These are phyloP conservation scores for Stichodactyla mertensii DNA, from an alignment of 64 coral and sea anemone species.

Conservation along the genomic window DNA sequence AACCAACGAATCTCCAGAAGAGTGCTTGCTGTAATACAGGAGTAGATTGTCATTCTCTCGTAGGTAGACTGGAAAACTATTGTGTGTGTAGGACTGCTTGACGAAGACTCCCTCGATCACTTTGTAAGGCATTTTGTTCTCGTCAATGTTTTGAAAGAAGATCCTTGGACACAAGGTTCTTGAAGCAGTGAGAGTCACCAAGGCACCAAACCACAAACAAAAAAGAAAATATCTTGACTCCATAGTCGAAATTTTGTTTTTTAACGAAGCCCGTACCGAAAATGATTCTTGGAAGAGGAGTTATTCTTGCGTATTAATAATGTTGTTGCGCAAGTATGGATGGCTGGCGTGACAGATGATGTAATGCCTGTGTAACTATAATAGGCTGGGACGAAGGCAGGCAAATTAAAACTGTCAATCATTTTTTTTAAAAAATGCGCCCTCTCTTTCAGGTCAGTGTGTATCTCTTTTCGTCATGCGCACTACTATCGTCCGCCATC, in stretches of 20 bases:
- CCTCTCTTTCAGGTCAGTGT: not conserved
- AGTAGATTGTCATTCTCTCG: constrained; percentile 45
- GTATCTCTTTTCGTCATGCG: not conserved
- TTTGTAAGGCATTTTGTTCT: constrained; percentile 57
- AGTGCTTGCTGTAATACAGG: constrained; percentile 10
- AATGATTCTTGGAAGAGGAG: no score
- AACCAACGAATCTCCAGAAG: no score
- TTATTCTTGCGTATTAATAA: no score
- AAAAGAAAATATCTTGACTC: not conserved
- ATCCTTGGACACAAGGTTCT: constrained; percentile 46
- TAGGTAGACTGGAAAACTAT: constrained; percentile 64
- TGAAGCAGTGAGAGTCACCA: not conserved
- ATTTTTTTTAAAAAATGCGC: not conserved
- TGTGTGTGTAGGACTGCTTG: constrained; percentile 49
- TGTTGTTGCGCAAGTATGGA: no score
- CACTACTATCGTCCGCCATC: constrained; percentile 4
- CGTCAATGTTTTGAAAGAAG: constrained; percentile 68
- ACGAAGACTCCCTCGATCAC: constrained; percentile 69
- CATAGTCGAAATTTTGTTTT: not conserved
- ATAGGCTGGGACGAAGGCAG: no score
- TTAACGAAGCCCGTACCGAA: no score
- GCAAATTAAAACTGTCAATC: no score
- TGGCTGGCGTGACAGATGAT: no score
- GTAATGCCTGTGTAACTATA: no score
- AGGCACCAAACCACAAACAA: not conserved